These are phyloP conservation scores for Apus apus DNA, from an alignment of 2,113 vertebrate species.

Conservation along the genomic window DNA sequence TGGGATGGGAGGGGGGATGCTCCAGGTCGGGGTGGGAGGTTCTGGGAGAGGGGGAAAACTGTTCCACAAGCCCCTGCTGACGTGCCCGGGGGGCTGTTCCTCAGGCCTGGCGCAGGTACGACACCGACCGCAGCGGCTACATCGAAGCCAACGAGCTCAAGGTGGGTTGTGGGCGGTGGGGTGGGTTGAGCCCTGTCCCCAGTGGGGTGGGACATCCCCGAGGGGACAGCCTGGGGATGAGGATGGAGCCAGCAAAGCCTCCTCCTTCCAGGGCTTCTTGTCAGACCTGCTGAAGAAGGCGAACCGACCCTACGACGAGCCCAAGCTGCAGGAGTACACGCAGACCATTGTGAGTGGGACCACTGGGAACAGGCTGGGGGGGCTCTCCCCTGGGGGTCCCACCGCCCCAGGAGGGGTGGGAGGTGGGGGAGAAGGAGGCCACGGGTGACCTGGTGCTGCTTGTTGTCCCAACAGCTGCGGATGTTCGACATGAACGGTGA, in stretches of 20 bases:
- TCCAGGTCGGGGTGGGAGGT: fast-evolving
- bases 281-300: conserved; percentile 95
- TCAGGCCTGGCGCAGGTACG: conserved; percentile 94
- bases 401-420: fast-evolving
- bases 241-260: background rate
- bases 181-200: background rate
- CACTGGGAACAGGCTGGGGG: too few relatives aligned
- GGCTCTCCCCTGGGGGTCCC: fast-evolving
- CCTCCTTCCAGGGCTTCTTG: conserved; percentile 86
- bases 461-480: conserved; percentile 80
- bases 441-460: background rate
- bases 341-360: conserved; percentile 89
- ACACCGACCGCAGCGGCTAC: conserved; percentile 95
- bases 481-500: conserved; percentile 96
- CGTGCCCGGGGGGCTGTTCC: background rate
- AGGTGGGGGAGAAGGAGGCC: background rate
- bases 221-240: fast-evolving
- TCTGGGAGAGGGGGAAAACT: background rate
- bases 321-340: conserved; percentile 94
- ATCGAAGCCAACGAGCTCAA: conserved; percentile 97
- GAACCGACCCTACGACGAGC: conserved; percentile 89
- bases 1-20: too few relatives aligned
- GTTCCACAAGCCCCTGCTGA: background rate
- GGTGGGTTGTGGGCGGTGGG: conserved; percentile 73
- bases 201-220: fast-evolving